Base-by-base conservation (phyloP, 2,888 invertebrate genomes). In the Nycteola revayana region DNA sequence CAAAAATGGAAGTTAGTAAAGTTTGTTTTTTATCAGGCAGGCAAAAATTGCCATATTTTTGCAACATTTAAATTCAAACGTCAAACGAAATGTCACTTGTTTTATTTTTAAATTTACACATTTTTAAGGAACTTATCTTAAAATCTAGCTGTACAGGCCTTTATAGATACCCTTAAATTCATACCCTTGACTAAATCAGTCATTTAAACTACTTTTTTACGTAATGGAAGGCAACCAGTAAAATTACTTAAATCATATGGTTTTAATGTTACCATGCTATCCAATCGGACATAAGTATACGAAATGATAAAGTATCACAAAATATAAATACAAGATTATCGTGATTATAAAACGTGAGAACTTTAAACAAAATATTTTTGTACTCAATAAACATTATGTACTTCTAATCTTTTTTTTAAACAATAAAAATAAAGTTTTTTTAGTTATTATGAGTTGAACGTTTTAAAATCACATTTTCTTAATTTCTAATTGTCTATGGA, bases 161-260 rank as follows among this genome's bases (percentile, higher is more conserved):
- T 63, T 50, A 41, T 17, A 39, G 14, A 42, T 35, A 52, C 49
- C 57, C 43, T 55, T 41, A 51, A 41, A 37, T 39, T 7, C 4
- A 50, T 39, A 47, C 44, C 31, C 14, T 17, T 33, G 45, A 36
- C 38, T 30, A 39, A 21, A 2, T 56, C 44, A 35, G 40, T 36
- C 31, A 36, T 51, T 38, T 29, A 44, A 32, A 41, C 53, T 57
- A 57, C 20, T 52, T 44, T n/a, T 56, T 74, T 75, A 87, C 87
- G 87, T 87, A 82, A 75, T 59, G 75, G 67, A 84, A 87, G 87
- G 86, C 84, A 80, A 87, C 87, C 88, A 66, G 49, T 43, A 49
- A 38, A 48, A 2, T 53, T 50, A 59, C 52, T 57, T 58, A 64
- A 50, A 61, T 32, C 65, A 57, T 45, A 55, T 9, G 30, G 47